Evolutionary conservation across 2,113 vertebrate species (phyloP).

Genomic region (Sigmodon hispidus): DNA sequence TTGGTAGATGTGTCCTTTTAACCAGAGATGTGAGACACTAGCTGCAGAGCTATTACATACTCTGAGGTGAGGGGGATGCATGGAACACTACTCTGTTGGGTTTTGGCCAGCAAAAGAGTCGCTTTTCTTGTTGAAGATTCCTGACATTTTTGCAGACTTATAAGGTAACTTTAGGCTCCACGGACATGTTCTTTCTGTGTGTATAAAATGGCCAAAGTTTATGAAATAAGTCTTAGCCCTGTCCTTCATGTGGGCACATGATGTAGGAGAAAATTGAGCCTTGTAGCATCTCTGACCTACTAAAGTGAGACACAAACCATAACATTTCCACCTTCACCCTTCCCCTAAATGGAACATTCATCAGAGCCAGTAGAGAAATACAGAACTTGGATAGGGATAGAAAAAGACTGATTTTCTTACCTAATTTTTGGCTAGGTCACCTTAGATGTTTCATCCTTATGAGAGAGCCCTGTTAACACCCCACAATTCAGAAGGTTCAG

Average conservation of each 20-base stretch:
- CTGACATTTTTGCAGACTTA: neutral
- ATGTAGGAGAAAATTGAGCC: neutral
- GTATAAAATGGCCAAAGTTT: neutral
- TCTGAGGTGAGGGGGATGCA: neutral
- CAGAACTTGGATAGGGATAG: neutral
- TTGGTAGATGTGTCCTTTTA: neutral
- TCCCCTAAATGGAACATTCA: neutral
- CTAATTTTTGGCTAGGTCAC: neutral
- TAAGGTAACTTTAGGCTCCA: neutral
- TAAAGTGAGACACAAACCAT: accelerated
- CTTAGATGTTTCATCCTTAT: neutral
- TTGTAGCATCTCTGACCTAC: neutral
- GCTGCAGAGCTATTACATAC: neutral
- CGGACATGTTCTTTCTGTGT: neutral
- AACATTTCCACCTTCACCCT: neutral
- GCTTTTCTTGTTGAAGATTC: neutral
- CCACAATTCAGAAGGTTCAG: neutral
- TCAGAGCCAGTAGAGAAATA: neutral
- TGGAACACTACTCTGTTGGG: neutral
- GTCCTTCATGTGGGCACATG: neutral
- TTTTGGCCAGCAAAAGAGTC: neutral
- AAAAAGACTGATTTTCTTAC: neutral
- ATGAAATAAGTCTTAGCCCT: neutral
- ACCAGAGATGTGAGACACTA: conserved; percentile 17
- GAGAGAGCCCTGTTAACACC: neutral